Conservation (phyloP, 2,888 invertebrate species). For the Campoplex nolae region DNA sequence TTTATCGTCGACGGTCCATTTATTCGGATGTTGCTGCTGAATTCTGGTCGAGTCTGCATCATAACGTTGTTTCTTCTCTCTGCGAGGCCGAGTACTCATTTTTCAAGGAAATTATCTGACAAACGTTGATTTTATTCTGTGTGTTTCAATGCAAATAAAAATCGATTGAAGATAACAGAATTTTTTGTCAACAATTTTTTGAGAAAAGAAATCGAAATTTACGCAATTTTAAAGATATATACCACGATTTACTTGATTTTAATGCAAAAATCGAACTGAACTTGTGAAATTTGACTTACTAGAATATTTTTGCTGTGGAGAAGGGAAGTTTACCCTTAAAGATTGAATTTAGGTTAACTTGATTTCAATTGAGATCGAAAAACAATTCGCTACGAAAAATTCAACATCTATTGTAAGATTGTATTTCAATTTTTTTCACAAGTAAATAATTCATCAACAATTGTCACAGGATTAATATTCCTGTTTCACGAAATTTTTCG, state of each 20-base stretch:
- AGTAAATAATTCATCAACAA: background rate
- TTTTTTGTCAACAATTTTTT: background rate
- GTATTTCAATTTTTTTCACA: background rate
- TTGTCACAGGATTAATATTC: background rate
- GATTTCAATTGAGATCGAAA: background rate
- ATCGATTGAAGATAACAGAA: background rate
- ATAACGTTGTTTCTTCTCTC: background rate
- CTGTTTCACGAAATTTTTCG: background rate
- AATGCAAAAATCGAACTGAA: too few relatives aligned
- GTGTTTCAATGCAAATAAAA: background rate
- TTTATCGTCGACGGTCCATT: conserved; percentile 77
- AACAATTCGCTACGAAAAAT: background rate
- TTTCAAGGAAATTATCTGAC: background rate
- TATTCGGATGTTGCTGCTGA: conserved; percentile 14
- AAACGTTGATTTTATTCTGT: background rate
- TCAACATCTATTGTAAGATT: background rate
- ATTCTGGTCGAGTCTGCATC: conserved; percentile 1
- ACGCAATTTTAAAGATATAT: background rate
- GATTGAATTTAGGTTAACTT: background rate
- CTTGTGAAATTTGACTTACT: too few relatives aligned
- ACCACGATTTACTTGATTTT: background rate
- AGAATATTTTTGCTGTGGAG: background rate
- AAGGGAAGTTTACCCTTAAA: background rate
- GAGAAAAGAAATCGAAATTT: background rate
- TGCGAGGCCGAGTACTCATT: background rate